phyloP scores from a whole-genome alignment of 2,888 invertebrate species.

The Acleris literana region DNA sequence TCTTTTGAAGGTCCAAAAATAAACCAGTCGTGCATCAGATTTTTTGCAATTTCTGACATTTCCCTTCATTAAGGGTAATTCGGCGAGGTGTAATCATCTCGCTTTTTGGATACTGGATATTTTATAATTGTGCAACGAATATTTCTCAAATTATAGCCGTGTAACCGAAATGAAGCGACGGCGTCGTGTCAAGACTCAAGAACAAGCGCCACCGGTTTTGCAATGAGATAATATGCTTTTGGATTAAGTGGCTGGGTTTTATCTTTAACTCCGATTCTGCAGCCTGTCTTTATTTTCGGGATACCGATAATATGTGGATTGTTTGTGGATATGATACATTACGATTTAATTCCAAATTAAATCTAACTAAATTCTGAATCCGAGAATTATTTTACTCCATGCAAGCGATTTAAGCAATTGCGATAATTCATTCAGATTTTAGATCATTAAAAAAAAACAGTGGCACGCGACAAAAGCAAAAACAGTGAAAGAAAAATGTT shows the following conservation, averaged over 20 bases:
- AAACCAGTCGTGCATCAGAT: not conserved
- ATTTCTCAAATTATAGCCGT: constrained; percentile 22
- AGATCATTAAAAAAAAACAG: too few species aligned
- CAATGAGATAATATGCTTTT: constrained; percentile 1
- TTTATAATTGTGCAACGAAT: constrained; percentile 33
- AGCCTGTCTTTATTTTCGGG: not conserved
- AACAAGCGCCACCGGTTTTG: constrained; percentile 11
- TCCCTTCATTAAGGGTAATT: constrained; percentile 21
- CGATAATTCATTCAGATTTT: too few species aligned
- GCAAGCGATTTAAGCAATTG: too few species aligned
- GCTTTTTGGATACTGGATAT: constrained; percentile 23
- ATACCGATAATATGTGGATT: too few species aligned
- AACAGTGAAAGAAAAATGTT: too few species aligned
- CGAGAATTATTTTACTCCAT: too few species aligned
- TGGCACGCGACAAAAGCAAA: too few species aligned
- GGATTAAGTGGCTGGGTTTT: constrained; percentile 8
- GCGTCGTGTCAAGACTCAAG: constrained; percentile 9
- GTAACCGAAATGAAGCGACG: constrained; percentile 17
- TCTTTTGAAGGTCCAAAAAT: too few species aligned
- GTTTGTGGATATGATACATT: not conserved
- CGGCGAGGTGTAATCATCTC: constrained; percentile 2
- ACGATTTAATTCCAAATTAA: too few species aligned
- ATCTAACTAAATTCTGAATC: too few species aligned
- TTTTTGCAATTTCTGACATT: constrained; percentile 2
- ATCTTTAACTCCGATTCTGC: constrained; percentile 3